phyloP scores from a whole-genome alignment of 2,888 invertebrate genomes.

The Frankliniella fusca region DNA sequence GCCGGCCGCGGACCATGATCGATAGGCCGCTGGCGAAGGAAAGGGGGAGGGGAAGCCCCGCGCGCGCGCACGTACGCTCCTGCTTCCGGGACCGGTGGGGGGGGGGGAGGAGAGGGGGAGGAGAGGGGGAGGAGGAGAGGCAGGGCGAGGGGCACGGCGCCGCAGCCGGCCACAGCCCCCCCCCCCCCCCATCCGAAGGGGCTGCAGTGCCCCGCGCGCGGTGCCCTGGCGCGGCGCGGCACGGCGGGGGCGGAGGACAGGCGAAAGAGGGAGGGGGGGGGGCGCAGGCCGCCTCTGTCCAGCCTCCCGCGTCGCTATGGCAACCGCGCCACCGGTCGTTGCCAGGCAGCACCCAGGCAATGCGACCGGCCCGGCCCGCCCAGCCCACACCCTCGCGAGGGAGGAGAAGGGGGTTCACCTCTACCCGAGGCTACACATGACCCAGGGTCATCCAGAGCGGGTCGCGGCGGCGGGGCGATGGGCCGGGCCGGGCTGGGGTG shows the following conservation, averaged over 20 bases:
- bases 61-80: background rate
- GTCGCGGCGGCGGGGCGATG: background rate
- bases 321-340: background rate
- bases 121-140: too few species aligned
- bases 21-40: background rate
- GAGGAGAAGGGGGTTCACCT: background rate
- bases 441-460: background rate
- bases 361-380: too few species aligned
- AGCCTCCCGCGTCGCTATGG: background rate
- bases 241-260: background rate
- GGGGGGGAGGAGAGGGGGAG: too few species aligned
- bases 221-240: background rate
- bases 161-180: background rate
- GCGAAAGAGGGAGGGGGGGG: background rate
- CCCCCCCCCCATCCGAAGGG: background rate
- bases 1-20: background rate
- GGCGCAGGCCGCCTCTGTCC: background rate
- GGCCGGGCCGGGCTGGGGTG: background rate
- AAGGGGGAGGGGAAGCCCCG: background rate
- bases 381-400: background rate
- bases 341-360: background rate
- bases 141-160: background rate
- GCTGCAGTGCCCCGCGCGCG: background rate
- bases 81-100: constrained; percentile 1
- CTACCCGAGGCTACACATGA: background rate